A percentile compares a stretch with the other conserved stretches of the same genome.
Evolutionary conservation across 2,888 invertebrate species (phyloP).

Genomic region (Abrostola triplasia): DNA sequence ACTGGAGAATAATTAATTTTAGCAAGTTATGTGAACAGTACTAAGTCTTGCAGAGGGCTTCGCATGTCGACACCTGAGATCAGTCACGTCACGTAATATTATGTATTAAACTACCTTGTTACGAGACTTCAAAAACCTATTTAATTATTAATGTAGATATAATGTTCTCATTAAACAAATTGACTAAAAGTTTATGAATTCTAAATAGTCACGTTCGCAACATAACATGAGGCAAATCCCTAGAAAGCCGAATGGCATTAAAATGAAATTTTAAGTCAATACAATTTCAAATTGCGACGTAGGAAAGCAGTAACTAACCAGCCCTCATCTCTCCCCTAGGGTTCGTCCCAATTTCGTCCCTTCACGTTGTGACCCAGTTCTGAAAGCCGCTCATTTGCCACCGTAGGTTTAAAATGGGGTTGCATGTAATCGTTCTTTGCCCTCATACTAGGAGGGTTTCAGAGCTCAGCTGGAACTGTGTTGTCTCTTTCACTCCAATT

Average conservation of each 20-base stretch:
- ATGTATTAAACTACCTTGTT: not conserved
- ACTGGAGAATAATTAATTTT: constrained; percentile 11
- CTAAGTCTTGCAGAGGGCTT: not conserved
- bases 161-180: not conserved
- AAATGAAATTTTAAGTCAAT: constrained; percentile 53
- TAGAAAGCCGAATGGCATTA: constrained; percentile 35
- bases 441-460: constrained; percentile 65
- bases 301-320: constrained; percentile 64
- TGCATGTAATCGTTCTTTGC: constrained; percentile 81
- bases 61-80: constrained; percentile 4
- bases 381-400: constrained; percentile 80
- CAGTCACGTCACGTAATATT: constrained; percentile 2
- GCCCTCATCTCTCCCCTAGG: constrained; percentile 74
- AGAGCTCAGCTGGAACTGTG: constrained; percentile 57
- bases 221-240: constrained; percentile 36
- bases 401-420: constrained; percentile 83
- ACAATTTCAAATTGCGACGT: constrained; percentile 62
- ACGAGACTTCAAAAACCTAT: not conserved
- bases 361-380: constrained; percentile 84
- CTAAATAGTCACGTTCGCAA: constrained; percentile 28
- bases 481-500: constrained; percentile 60
- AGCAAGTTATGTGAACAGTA: constrained; percentile 3
- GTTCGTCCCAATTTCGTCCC: constrained; percentile 85
- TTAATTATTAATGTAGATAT: not conserved
- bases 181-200: constrained; percentile 4